Conservation (phyloP, 2,113 vertebrate species). For the Ciconia stormi region DNA sequence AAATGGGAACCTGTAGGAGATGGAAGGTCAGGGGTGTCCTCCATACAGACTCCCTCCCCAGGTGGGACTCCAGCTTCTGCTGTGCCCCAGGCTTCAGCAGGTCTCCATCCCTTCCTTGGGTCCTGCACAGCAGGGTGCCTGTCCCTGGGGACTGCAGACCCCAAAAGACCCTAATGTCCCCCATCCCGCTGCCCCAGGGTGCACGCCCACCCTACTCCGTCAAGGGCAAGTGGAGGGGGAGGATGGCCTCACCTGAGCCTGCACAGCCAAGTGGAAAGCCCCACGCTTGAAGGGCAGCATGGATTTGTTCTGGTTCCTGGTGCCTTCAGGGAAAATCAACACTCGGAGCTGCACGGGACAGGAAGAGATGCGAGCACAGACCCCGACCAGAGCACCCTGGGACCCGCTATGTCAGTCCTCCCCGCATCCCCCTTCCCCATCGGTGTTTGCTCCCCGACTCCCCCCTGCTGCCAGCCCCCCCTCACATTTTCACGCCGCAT, state of each 20-base stretch:
- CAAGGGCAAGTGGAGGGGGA: neutral
- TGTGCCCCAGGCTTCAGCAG: neutral
- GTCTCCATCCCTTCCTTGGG: neutral
- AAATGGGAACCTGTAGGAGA: conserved; percentile 75
- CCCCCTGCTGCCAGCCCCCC: neutral
- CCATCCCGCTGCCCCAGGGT: neutral
- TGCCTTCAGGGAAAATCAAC: conserved; percentile 80
- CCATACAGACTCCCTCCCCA: neutral
- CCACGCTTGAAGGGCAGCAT: conserved; percentile 83
- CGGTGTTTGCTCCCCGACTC: fast-evolving
- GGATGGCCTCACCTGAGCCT: conserved; percentile 73
- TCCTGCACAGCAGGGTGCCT: neutral
- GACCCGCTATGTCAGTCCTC: neutral
- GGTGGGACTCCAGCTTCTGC: neutral
- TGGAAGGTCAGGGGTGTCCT: neutral
- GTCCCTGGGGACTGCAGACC: neutral
- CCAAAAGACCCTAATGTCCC: neutral
- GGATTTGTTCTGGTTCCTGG: conserved; percentile 73
- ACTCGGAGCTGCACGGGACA: conserved; percentile 67
- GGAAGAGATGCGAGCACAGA: neutral
- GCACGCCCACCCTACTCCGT: fast-evolving
- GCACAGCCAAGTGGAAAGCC: conserved; percentile 80
- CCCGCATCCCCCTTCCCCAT: fast-evolving
- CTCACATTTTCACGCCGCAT: conserved; percentile 75
- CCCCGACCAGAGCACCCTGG: neutral